These are phyloP conservation scores for Thymelicus acteon DNA, from an alignment of 2,888 invertebrate genomes.

Conservation along the genomic window DNA sequence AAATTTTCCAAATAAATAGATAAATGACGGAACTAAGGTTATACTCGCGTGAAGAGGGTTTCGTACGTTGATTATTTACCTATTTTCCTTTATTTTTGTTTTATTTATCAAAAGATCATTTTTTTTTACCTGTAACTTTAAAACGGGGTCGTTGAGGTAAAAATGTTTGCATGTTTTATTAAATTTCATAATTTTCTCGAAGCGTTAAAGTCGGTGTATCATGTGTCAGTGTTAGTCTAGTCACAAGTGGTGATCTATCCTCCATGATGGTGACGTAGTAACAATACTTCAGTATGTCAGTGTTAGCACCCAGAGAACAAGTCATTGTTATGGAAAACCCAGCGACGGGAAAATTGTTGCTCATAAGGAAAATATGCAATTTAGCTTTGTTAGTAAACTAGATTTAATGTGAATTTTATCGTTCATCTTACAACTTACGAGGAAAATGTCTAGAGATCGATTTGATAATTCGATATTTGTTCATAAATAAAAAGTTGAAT, in stretches of 20 bases:
- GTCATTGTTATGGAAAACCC: constrained; percentile 1
- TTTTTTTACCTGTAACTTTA: no score
- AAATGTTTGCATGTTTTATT: no score
- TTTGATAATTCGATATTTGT: not conserved
- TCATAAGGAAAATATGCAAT: constrained; percentile 1
- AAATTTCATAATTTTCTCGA: no score
- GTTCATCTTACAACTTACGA: not conserved
- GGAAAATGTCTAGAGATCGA: not conserved
- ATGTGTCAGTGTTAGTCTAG: not conserved
- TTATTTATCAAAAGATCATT: no score
- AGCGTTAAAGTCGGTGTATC: no score
- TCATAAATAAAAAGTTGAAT: not conserved
- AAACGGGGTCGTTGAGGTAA: no score
- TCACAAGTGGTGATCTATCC: not conserved
- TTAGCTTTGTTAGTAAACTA: not conserved
- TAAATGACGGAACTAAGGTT: no score
- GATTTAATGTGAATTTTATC: not conserved
- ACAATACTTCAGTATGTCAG: not conserved
- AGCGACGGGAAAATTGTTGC: not conserved
- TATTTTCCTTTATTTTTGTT: no score
- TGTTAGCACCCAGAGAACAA: not conserved
- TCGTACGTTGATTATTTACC: no score
- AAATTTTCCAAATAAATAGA: no score
- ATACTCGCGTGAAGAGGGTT: no score
- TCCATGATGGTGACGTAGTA: not conserved